These are phyloP conservation scores for Equus quagga DNA, from an alignment of 2,113 vertebrate genomes.

Conservation along the genomic window DNA sequence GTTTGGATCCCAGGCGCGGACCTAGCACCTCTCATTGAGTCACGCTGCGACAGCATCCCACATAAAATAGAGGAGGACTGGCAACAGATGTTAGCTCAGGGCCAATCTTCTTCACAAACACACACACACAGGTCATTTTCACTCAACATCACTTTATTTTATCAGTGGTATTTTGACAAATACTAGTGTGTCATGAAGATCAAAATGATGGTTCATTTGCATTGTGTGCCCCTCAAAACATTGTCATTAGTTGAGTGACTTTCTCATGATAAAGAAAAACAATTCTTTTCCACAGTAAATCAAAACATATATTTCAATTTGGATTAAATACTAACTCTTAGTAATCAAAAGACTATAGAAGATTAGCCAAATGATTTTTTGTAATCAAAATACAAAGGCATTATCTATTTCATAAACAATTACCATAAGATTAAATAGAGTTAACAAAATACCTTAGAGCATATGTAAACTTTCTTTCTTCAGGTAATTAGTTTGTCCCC, in stretches of 20 bases:
- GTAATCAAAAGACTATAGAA: background rate
- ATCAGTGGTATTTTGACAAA: slow-evolving; percentile 51
- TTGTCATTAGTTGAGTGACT: background rate
- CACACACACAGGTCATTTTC: background rate
- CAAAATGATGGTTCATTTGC: slow-evolving; percentile 5
- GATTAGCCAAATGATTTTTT: background rate
- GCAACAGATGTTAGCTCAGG: no score
- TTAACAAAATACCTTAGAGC: background rate
- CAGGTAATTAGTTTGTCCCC: background rate
- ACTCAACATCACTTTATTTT: background rate
- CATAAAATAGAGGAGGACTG: no score
- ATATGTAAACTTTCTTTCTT: background rate
- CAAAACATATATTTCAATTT: background rate
- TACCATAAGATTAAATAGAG: background rate
- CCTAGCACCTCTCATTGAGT: no score
- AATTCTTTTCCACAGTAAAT: background rate
- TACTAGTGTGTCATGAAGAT: background rate
- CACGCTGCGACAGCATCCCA: no score
- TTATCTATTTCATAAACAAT: background rate
- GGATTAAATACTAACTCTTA: background rate
- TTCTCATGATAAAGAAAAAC: background rate
- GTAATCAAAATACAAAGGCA: background rate
- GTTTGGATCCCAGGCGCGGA: no score
- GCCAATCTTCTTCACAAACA: no score
- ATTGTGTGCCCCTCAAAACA: background rate